phyloP scores from a whole-genome alignment of 92 coral and sea anemone species.

The Ricordea florida region DNA sequence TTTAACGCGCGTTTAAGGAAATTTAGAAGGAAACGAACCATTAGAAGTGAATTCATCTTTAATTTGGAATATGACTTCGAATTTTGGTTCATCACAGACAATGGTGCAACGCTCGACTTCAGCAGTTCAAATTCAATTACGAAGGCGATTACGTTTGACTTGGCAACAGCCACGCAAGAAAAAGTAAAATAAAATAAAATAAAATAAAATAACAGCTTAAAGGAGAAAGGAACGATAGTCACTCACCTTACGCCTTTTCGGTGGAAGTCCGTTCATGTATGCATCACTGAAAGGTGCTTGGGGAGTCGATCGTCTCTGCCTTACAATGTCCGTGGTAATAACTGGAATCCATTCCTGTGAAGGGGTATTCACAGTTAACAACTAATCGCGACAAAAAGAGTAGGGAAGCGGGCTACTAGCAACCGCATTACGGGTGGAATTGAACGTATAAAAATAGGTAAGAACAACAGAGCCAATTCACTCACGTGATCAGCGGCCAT shows the following conservation, averaged over 20 bases:
- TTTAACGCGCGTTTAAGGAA: too few species aligned
- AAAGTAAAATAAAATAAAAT: background rate
- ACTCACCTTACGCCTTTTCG: constrained; percentile 89
- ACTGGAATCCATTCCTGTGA: constrained; percentile 98
- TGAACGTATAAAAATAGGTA: too few species aligned
- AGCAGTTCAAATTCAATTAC: too few species aligned
- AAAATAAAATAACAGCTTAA: background rate
- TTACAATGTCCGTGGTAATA: constrained; percentile 85
- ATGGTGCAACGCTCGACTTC: too few species aligned
- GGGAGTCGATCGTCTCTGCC: constrained; percentile 82
- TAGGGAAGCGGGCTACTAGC: background rate
- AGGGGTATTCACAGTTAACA: background rate
- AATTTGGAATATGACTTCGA: too few species aligned
- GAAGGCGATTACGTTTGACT: too few species aligned
- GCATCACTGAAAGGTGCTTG: constrained; percentile 99
- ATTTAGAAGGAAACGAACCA: too few species aligned
- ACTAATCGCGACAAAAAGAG: background rate
- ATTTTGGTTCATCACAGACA: too few species aligned
- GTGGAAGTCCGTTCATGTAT: constrained; percentile 91
- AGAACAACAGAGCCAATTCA: too few species aligned
- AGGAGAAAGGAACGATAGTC: background rate
- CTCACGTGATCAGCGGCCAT: too few species aligned
- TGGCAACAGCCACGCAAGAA: background rate
- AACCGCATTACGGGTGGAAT: too few species aligned
- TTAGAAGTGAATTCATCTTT: too few species aligned